A percentile compares a stretch with the other conserved stretches of the same genome.
phyloP scores from a whole-genome alignment of 2,113 vertebrate species.

The Macrotus californicus region DNA sequence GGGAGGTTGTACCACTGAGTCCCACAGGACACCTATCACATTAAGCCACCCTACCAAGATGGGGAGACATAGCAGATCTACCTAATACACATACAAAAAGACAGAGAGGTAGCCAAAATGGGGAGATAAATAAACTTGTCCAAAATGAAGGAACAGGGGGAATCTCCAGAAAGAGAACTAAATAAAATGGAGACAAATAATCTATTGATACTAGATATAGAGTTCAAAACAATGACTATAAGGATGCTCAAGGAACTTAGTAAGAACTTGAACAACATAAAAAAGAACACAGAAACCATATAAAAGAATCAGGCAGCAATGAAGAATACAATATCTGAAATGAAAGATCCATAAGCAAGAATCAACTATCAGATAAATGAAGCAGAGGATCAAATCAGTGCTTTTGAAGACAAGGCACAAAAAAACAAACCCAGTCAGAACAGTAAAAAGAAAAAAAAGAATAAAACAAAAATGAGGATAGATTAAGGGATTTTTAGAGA shows the following conservation, averaged over 20 bases:
- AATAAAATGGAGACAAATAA: not conserved
- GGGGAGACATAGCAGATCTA: not conserved
- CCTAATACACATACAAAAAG: not conserved
- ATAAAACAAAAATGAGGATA: not conserved
- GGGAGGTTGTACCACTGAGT: not conserved
- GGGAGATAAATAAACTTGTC: not conserved
- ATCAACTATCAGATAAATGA: no score
- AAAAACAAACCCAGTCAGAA: not conserved
- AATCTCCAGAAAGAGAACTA: not conserved
- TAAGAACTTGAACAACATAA: no score
- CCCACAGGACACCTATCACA: not conserved
- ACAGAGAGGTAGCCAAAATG: not conserved
- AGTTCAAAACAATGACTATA: not conserved
- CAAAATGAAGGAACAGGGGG: not conserved
- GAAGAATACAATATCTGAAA: no score
- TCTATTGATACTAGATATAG: not conserved
- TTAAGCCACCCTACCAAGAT: not conserved
- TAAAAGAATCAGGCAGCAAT: no score
- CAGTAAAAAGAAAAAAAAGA: not conserved
- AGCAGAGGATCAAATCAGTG: no score
- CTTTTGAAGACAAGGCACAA: not conserved
- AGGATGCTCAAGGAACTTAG: not conserved
- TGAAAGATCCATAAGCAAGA: no score
- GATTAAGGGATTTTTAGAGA: not conserved
- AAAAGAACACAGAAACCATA: no score